A percentile compares a stretch with the other conserved stretches of the same genome.
Evolutionary conservation across 2,797 vertebrate genomes (phyloP).

Genomic region (Sternarchorhynchus goeldii): DNA sequence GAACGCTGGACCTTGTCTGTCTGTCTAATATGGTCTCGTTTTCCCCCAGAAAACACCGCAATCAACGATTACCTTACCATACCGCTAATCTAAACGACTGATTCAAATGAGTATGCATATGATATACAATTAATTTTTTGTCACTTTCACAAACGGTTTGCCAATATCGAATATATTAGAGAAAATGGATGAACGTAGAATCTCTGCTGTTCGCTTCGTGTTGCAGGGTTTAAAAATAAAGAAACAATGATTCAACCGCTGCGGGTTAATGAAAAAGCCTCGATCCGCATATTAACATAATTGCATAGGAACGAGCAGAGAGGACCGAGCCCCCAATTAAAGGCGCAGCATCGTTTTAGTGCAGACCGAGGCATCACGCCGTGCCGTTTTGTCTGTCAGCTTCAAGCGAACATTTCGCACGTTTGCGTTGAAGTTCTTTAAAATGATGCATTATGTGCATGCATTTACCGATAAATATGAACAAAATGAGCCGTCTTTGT

Average conservation of each 20-base stretch:
- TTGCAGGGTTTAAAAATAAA: constrained; percentile 62
- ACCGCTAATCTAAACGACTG: constrained; percentile 34
- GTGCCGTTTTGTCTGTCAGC: neutral
- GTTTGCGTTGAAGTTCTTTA: neutral
- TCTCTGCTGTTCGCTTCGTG: constrained; percentile 49
- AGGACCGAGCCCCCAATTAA: constrained; percentile 73
- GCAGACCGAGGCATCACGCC: constrained; percentile 17
- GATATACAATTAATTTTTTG: constrained; percentile 31
- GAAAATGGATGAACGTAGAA: constrained; percentile 30
- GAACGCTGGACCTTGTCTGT: constrained; percentile 54
- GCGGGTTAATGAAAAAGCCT: constrained; percentile 76
- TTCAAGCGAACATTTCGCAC: no score
- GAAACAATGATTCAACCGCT: constrained; percentile 74
- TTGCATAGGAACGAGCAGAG: constrained; percentile 79
- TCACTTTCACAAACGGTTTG: constrained; percentile 28
- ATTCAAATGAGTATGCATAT: constrained; percentile 45
- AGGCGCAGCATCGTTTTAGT: constrained; percentile 70
- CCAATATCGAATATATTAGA: constrained; percentile 4
- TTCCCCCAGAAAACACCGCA: constrained; percentile 53
- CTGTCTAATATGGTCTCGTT: constrained; percentile 56
- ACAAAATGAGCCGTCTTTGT: neutral
- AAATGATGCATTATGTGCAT: neutral
- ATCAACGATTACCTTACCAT: constrained; percentile 29
- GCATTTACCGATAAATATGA: neutral
- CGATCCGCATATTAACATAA: constrained; percentile 83